A percentile compares a stretch with the other conserved stretches of the same genome.
Evolutionary conservation across 2,797 vertebrate species (phyloP).

Genomic region (Schizothorax lantsangensis): DNA sequence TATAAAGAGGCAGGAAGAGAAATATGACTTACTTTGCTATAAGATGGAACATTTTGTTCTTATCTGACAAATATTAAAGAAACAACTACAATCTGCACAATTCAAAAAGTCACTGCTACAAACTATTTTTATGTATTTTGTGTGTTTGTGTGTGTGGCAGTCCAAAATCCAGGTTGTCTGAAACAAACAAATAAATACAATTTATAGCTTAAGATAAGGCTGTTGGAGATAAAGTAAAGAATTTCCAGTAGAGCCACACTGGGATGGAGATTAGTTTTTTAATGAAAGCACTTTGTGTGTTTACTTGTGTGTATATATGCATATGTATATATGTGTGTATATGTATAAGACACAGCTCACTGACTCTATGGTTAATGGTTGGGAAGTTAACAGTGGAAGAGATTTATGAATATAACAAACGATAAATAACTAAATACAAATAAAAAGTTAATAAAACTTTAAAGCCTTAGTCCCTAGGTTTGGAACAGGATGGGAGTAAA

Average conservation of each 20-base stretch:
- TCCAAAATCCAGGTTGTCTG: not conserved
- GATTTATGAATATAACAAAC: not conserved
- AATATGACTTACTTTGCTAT: not conserved
- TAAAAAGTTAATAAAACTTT: not conserved
- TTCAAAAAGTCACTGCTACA: not conserved
- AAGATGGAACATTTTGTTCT: not conserved
- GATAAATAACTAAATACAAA: too few relatives aligned
- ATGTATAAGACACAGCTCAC: not conserved
- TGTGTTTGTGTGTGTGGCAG: not conserved
- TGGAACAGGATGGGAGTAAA: not conserved
- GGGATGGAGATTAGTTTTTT: not conserved
- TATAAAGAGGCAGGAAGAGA: not conserved
- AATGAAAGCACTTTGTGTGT: not conserved
- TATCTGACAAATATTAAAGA: not conserved
- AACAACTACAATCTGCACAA: not conserved
- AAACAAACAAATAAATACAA: not conserved
- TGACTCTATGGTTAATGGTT: not conserved
- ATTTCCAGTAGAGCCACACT: not conserved
- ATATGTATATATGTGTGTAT: too few relatives aligned
- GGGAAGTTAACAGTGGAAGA: not conserved
- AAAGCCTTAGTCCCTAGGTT: too few relatives aligned
- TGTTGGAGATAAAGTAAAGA: not conserved
- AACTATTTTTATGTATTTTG: not conserved
- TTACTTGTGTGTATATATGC: too few relatives aligned
- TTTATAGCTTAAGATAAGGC: not conserved